phyloP scores from a whole-genome alignment of 2,888 invertebrate species.

The Drosophila nigritarsus region DNA sequence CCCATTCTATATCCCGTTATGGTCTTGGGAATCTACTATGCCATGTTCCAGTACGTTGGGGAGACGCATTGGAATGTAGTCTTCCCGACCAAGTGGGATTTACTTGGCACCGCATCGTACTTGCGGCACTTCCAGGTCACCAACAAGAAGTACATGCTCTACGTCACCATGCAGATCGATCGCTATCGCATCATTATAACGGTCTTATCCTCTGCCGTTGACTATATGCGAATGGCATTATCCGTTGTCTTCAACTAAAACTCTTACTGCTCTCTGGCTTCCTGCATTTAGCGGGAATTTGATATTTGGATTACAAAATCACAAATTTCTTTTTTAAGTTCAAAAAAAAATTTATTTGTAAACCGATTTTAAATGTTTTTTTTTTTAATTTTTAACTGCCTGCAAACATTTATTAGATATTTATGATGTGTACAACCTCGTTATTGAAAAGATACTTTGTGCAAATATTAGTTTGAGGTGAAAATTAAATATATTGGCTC shows the following conservation, averaged over 20 bases:
- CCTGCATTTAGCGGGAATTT: background rate
- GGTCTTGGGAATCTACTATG: slow-evolving; percentile 64
- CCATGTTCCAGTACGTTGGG: slow-evolving; percentile 64
- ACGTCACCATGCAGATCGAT: slow-evolving; percentile 71
- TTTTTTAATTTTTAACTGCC: background rate
- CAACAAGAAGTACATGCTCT: slow-evolving; percentile 64
- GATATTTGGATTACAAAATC: slow-evolving; percentile 10
- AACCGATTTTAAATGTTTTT: background rate
- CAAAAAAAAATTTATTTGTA: background rate
- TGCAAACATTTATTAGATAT: background rate
- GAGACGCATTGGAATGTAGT: slow-evolving; percentile 57
- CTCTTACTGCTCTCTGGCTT: background rate
- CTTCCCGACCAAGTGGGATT: slow-evolving; percentile 49
- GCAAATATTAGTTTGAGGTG: background rate
- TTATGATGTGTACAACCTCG: background rate
- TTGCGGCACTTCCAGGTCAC: slow-evolving; percentile 60
- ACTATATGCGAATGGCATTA: slow-evolving; percentile 78
- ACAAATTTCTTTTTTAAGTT: background rate
- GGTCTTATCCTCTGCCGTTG: slow-evolving; percentile 75
- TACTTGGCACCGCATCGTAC: slow-evolving; percentile 50
- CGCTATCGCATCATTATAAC: slow-evolving; percentile 71
- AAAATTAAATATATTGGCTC: slow-evolving; percentile 4
- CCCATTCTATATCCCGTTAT: slow-evolving; percentile 62
- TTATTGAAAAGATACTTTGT: background rate
- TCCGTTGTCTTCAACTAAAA: slow-evolving; percentile 54